Evolutionary conservation across 2,113 vertebrate genomes (phyloP).

Genomic region (Brienomyrus longianalis): DNA sequence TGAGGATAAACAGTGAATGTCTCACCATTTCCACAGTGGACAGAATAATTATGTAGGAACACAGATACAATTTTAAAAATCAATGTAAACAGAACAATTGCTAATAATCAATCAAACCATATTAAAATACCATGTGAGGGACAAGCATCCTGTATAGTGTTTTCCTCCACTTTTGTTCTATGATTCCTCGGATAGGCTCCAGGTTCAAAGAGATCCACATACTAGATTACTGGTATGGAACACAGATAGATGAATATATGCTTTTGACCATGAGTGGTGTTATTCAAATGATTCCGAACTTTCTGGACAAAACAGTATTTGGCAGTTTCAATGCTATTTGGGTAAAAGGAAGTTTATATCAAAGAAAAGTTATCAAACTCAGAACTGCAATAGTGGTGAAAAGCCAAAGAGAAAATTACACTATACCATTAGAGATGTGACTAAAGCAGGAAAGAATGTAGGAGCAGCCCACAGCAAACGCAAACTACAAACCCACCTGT

Average conservation of each 20-base stretch:
- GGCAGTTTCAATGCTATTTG: not conserved
- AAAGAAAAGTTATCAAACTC: not conserved
- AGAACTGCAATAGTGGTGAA: not conserved
- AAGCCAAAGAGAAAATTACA: not conserved
- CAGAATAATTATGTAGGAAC: not conserved
- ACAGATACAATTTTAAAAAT: not conserved
- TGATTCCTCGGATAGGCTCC: not conserved
- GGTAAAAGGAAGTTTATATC: not conserved
- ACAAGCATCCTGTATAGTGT: not conserved
- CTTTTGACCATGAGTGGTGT: not conserved
- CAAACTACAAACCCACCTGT: conserved; percentile 71
- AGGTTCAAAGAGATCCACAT: not conserved
- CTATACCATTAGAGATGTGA: not conserved
- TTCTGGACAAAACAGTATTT: not conserved
- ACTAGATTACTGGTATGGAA: not conserved
- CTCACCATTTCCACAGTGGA: not conserved
- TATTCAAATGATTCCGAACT: not conserved
- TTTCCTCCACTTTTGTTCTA: not conserved
- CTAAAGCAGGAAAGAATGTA: not conserved
- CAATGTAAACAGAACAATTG: not conserved
- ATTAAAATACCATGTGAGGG: not conserved
- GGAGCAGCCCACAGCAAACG: not conserved
- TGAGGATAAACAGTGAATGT: conserved; percentile 25
- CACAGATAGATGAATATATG: not conserved
- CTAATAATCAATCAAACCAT: not conserved